Conservation (phyloP, 2,888 invertebrate species). For the Drosophila cognata region DNA sequence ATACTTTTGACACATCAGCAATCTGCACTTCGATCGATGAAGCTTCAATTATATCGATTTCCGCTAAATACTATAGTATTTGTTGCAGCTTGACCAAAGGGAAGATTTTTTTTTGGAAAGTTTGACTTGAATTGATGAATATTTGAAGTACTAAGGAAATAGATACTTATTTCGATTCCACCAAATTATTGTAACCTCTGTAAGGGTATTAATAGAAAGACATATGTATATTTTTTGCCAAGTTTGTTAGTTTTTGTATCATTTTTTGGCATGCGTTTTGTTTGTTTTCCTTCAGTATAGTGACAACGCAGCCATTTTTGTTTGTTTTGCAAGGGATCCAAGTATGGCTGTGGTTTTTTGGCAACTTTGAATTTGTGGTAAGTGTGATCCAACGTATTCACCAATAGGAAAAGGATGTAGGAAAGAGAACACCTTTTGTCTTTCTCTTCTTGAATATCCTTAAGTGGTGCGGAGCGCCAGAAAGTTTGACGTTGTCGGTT, state of each 20-base stretch:
- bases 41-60: not conserved
- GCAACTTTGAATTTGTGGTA: constrained; percentile 13
- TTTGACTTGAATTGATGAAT: too few relatives aligned
- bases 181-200: not conserved
- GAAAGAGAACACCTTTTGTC: not conserved
- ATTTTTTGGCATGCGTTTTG: constrained; percentile 46
- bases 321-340: constrained; percentile 50
- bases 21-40: not conserved
- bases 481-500: constrained; percentile 17
- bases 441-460: constrained; percentile 16
- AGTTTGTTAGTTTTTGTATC: constrained; percentile 52
- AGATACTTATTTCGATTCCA: not conserved
- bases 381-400: constrained; percentile 48
- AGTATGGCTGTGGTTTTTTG: constrained; percentile 10
- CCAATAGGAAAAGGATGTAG: not conserved
- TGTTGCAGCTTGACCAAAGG: not conserved
- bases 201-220: constrained; percentile 6
- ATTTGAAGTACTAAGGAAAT: not conserved
- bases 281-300: constrained; percentile 54
- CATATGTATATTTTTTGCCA: constrained; percentile 8
- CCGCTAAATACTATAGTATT: not conserved
- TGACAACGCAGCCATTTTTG: constrained; percentile 64
- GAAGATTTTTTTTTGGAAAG: not conserved
- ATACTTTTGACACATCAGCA: not conserved
- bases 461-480: constrained; percentile 35